Conservation (phyloP, 1,140 invertebrate species). For the Formica selysi region DNA sequence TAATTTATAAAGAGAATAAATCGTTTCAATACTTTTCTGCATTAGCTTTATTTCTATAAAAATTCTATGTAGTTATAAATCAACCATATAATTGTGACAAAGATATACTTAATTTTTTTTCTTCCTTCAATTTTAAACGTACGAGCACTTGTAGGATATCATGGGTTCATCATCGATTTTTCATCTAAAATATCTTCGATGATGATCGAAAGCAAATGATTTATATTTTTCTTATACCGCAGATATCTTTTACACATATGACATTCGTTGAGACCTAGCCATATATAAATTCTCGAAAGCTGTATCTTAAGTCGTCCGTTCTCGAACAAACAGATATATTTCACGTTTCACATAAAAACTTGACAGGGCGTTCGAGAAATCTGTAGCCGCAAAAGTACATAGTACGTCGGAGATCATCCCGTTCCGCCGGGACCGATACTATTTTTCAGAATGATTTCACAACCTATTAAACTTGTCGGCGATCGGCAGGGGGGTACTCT, state of each 20-base stretch:
- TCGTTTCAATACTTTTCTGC: background rate
- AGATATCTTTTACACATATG: background rate
- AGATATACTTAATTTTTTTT: background rate
- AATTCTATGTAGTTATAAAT: background rate
- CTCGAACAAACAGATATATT: constrained; percentile 18
- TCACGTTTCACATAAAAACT: constrained; percentile 31
- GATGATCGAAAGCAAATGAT: background rate
- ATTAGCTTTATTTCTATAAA: constrained; percentile 1
- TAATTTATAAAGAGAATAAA: background rate
- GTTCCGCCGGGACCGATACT: constrained; percentile 58
- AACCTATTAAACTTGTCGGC: constrained; percentile 75
- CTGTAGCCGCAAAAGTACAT: constrained; percentile 44
- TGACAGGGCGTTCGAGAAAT: constrained; percentile 48
- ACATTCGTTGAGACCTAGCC: background rate
- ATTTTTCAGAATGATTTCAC: constrained; percentile 76
- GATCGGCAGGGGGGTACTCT: constrained; percentile 65
- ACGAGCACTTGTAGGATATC: background rate
- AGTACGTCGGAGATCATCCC: constrained; percentile 26
- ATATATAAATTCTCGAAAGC: constrained; percentile 32
- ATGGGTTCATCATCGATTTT: background rate
- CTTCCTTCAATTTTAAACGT: background rate
- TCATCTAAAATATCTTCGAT: background rate
- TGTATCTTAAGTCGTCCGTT: constrained; percentile 10
- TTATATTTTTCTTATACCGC: background rate
- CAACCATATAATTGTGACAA: background rate